Evolutionary conservation across 2,113 vertebrate genomes (phyloP).

Genomic region (Mus musculus): DNA sequence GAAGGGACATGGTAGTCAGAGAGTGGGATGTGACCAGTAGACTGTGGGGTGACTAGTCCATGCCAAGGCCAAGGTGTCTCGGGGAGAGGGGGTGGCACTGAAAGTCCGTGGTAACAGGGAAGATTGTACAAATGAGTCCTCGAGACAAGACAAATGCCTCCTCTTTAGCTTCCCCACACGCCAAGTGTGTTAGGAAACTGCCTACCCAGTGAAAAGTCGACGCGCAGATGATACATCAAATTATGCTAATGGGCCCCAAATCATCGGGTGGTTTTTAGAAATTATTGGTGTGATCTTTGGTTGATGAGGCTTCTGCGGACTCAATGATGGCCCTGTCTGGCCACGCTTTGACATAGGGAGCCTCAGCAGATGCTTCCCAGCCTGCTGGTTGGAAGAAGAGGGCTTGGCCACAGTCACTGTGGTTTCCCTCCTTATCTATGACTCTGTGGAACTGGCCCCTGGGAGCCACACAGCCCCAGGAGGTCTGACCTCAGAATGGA

Average conservation of each 20-base stretch:
- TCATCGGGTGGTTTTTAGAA: conserved; percentile 66
- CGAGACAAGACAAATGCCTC: not conserved
- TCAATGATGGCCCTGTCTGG: conserved; percentile 55
- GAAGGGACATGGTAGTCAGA: not conserved
- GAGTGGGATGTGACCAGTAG: not conserved
- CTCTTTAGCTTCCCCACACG: not conserved
- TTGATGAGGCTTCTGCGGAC: conserved; percentile 17
- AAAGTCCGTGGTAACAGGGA: not conserved
- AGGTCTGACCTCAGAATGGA: not conserved
- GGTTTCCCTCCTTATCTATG: not conserved
- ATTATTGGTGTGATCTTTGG: conserved; percentile 55
- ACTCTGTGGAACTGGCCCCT: accelerated
- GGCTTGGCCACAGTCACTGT: not conserved
- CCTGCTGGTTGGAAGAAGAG: not conserved
- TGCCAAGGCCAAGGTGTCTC: not conserved
- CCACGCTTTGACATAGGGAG: not conserved
- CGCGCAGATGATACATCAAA: conserved; percentile 49
- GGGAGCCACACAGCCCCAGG: not conserved
- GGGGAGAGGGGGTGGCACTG: not conserved
- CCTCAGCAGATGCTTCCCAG: not conserved
- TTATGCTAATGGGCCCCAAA: conserved; percentile 57
- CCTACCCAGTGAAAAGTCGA: conserved; percentile 21
- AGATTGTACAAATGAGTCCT: not conserved
- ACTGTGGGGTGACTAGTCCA: not conserved
- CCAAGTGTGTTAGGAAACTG: not conserved